Evolutionary conservation across 2,797 vertebrate genomes (phyloP), one percentile per base, ranked within the genome.

Genomic region (Avahi laniger): DNA sequence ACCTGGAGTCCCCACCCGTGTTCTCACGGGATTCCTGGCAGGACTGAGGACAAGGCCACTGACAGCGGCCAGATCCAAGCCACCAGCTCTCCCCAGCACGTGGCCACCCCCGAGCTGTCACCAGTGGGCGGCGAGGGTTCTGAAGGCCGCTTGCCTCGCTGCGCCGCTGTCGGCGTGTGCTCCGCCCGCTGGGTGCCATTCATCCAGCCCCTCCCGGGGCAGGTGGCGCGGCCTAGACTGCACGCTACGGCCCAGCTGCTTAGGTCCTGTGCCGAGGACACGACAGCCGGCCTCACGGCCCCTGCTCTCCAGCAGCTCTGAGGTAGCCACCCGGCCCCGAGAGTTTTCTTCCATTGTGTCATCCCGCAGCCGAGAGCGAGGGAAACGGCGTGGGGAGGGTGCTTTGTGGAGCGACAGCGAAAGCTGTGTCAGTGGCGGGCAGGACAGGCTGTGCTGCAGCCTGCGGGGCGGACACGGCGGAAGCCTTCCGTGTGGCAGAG

Each of bases 271-370:
- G 78, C 35, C 14, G 50, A 69, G 84, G 59, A 81, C 33, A 17
- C 46, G n/a, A 52, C 43, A 61, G 11, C 0, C n/a, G 65, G 67
- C 1, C 6, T 5, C 20, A 22, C 5, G 12, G 41, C 12, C 17
- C 41, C 18, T 57, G 48, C 1, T 26, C 79, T 59, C 11, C 24
- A 57, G 54, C 50, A 28, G 75, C 41, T 61, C 18, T 1, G 30
- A 18, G 28, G 57, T 38, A 17, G 6, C 61, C 4, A 2, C 15
- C 35, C 4, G 0, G 43, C 79, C 43, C 85, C 0, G 0, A 24
- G 76, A n/a, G 13, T 50, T 33, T 24, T 26, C 22, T 70, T 76
- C 30, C 8, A 33, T 61, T 33, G 11, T 22, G 57, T 26, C 5
- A 15, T 11, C 26, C 9, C 0, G 0, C 30, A 38, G 38, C 85